These are phyloP conservation scores for Caloenas nicobarica DNA, from an alignment of 2,113 vertebrate species.

Conservation along the genomic window DNA sequence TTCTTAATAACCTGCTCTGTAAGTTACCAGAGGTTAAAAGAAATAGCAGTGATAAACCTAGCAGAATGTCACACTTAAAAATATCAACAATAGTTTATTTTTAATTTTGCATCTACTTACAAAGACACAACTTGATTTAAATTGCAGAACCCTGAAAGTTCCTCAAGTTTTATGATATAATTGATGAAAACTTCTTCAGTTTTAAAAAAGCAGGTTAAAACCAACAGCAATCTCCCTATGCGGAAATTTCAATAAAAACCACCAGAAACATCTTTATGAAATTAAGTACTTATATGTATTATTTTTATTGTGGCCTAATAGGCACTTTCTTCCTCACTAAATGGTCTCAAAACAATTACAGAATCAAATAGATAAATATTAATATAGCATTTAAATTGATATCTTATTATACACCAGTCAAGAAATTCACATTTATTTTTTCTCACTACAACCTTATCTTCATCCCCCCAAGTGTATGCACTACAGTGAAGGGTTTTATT, in stretches of 20 bases:
- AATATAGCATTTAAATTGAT: not conserved
- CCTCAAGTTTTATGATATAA: not conserved
- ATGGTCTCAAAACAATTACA: conserved; percentile 7
- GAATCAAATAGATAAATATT: conserved; percentile 15
- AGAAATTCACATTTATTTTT: conserved; percentile 7
- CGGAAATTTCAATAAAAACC: not conserved
- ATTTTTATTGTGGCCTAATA: conserved; percentile 8
- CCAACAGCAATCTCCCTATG: not conserved
- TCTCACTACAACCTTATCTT: not conserved
- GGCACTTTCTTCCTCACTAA: not conserved
- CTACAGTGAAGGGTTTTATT: not conserved
- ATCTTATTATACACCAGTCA: not conserved
- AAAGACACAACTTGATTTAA: not conserved
- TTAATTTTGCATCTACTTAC: not conserved
- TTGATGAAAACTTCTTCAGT: not conserved
- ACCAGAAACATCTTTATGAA: not conserved
- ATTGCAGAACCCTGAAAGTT: not conserved
- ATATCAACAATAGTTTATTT: not conserved
- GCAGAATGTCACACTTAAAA: not conserved
- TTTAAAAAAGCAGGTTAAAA: not conserved
- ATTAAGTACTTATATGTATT: not conserved
- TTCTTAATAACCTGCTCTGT: not conserved
- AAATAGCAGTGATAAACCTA: not conserved
- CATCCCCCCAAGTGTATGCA: accelerated
- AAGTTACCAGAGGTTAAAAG: not conserved